phyloP scores from a whole-genome alignment of 2,797 vertebrate genomes.

The Dallia pectoralis region DNA sequence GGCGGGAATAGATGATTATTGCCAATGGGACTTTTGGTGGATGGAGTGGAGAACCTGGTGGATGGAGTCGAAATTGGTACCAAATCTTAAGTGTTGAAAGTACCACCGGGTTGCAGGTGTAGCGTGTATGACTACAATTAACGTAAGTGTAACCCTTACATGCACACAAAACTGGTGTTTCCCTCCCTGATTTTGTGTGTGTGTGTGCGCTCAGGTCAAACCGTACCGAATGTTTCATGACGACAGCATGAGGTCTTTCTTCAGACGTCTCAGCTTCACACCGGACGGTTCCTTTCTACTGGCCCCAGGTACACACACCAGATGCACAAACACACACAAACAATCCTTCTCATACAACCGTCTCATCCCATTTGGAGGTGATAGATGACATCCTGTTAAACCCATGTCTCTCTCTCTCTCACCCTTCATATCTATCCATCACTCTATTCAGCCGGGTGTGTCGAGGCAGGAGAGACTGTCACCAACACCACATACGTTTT shows the following conservation, averaged over 20 bases:
- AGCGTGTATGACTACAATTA: too few relatives aligned
- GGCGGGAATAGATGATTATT: too few relatives aligned
- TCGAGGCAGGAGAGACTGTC: constrained; percentile 91
- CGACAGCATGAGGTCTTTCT: constrained; percentile 98
- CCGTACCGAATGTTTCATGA: constrained; percentile 95
- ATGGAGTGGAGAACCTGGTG: too few relatives aligned
- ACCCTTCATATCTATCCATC: neutral
- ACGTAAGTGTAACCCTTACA: too few relatives aligned
- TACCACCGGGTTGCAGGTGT: too few relatives aligned
- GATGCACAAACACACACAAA: neutral
- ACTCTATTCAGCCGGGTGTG: constrained; percentile 83
- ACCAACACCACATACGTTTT: constrained; percentile 94
- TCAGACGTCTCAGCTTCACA: constrained; percentile 93
- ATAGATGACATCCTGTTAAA: neutral
- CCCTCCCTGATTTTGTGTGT: neutral
- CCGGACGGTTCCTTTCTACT: constrained; percentile 93
- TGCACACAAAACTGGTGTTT: too few relatives aligned
- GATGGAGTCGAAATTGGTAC: too few relatives aligned
- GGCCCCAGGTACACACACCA: constrained; percentile 78
- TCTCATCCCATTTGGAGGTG: neutral
- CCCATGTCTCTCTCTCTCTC: neutral
- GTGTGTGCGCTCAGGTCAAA: constrained; percentile 72
- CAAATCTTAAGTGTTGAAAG: too few relatives aligned
- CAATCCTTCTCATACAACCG: neutral
- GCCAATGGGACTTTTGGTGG: too few relatives aligned